phyloP scores from a whole-genome alignment of 2,797 vertebrate species.

The Lithobates sylvaticus region DNA sequence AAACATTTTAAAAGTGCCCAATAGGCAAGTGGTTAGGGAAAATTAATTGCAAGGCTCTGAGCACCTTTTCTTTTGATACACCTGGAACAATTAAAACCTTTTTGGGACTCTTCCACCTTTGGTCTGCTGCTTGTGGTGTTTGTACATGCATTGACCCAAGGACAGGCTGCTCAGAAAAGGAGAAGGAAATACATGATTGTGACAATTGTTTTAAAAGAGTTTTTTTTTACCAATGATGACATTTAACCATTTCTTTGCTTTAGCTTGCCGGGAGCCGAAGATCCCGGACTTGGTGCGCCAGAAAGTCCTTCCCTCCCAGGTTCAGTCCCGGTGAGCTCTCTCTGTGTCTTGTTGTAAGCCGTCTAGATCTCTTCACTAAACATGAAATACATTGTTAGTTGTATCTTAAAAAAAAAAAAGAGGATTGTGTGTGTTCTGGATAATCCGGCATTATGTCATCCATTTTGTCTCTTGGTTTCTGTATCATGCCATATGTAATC shows the following conservation, averaged over 20 bases:
- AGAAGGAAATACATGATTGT: too few relatives aligned
- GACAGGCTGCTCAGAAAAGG: too few relatives aligned
- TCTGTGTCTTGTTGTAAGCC: not conserved
- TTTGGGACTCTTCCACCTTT: too few relatives aligned
- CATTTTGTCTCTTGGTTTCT: conserved; percentile 14
- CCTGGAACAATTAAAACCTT: too few relatives aligned
- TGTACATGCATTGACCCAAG: too few relatives aligned
- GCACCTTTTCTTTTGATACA: too few relatives aligned
- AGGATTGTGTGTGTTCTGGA: conserved; percentile 7
- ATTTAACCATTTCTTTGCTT: conserved; percentile 62
- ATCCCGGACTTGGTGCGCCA: conserved; percentile 94
- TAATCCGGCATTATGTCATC: conserved; percentile 29
- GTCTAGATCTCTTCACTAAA: not conserved
- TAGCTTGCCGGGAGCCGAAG: conserved; percentile 95
- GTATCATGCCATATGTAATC: conserved; percentile 20
- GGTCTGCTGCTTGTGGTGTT: too few relatives aligned
- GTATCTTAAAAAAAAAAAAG: conserved; percentile 16
- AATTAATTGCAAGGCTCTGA: too few relatives aligned
- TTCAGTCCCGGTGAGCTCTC: conserved; percentile 85
- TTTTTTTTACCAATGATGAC: too few relatives aligned
- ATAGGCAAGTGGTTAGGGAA: too few relatives aligned
- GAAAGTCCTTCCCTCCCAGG: conserved; percentile 85
- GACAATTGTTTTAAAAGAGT: too few relatives aligned
- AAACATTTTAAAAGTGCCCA: too few relatives aligned
- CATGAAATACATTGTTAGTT: conserved; percentile 35